These are phyloP conservation scores for Parazoanthus swiftii DNA, from an alignment of 92 coral and sea anemone species.

Conservation along the genomic window DNA sequence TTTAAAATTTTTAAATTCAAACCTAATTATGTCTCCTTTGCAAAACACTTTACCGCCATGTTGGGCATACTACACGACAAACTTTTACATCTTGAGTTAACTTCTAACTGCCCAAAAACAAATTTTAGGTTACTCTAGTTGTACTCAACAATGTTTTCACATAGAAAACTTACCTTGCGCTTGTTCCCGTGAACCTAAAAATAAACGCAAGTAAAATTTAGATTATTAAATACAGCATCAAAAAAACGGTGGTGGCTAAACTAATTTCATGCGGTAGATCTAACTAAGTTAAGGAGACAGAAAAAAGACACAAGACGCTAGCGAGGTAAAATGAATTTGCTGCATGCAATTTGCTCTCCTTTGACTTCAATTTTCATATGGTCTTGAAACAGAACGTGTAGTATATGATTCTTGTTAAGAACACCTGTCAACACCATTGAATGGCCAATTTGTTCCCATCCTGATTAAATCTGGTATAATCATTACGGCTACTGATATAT, in stretches of 20 bases:
- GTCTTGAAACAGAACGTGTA: too few relatives aligned
- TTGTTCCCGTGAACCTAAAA: slow-evolving; percentile 5
- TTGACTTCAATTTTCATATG: too few relatives aligned
- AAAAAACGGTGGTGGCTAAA: too few relatives aligned
- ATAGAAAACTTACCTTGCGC: background rate
- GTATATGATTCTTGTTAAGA: background rate
- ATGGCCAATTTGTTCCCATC: background rate
- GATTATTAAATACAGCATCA: background rate
- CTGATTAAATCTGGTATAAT: background rate
- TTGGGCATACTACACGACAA: background rate
- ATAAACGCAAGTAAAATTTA: background rate
- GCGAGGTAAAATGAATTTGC: background rate
- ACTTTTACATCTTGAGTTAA: too few relatives aligned
- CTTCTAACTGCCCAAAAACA: background rate
- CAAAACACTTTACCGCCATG: background rate
- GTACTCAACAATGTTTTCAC: background rate
- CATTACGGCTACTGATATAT: background rate
- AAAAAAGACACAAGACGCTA: background rate
- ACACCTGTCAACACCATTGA: too few relatives aligned
- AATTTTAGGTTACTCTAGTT: too few relatives aligned
- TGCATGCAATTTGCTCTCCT: too few relatives aligned
- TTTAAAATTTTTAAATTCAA: background rate
- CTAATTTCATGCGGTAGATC: too few relatives aligned
- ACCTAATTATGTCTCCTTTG: background rate
- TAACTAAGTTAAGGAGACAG: background rate